A percentile compares a stretch with the other conserved stretches of the same genome.
These are phyloP conservation scores for Leptoclinus maculatus DNA, from an alignment of 2,797 vertebrate genomes.

Conservation along the genomic window DNA sequence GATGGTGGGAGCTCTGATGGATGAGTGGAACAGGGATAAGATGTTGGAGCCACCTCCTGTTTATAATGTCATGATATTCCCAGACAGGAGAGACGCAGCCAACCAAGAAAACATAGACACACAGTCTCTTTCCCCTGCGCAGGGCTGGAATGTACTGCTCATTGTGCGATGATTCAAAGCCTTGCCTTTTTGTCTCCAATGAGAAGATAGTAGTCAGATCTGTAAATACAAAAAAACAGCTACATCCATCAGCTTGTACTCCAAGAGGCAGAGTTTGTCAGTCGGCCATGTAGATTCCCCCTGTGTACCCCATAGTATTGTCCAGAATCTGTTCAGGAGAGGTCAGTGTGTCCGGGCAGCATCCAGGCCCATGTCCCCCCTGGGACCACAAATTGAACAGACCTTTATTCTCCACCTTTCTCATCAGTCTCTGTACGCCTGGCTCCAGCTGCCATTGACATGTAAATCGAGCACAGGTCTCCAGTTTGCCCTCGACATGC, in stretches of 20 bases:
- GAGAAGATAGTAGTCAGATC: slow-evolving; percentile 32
- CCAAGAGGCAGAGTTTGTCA: slow-evolving; percentile 45
- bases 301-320: slow-evolving; percentile 46
- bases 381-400: slow-evolving; percentile 74
- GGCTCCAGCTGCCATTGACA: slow-evolving; percentile 69
- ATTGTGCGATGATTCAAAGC: slow-evolving; percentile 54
- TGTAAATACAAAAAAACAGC: slow-evolving; percentile 44
- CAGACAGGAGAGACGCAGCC: slow-evolving; percentile 61
- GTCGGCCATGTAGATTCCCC: slow-evolving; percentile 41
- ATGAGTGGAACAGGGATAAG: slow-evolving; percentile 65
- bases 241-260: slow-evolving; percentile 68
- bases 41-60: slow-evolving; percentile 71
- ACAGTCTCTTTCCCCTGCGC: slow-evolving; percentile 50
- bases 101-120: slow-evolving; percentile 59
- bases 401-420: slow-evolving; percentile 64
- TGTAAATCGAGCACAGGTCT: slow-evolving; percentile 63
- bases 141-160: slow-evolving; percentile 45
- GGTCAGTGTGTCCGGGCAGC: slow-evolving; percentile 61
- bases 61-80: slow-evolving; percentile 73
- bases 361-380: slow-evolving; percentile 59
- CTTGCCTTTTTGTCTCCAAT: slow-evolving; percentile 34
- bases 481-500: slow-evolving; percentile 59
- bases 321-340: slow-evolving; percentile 57
- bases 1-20: slow-evolving; percentile 49
- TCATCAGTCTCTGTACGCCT: slow-evolving; percentile 59